Conservation (phyloP, 2,888 invertebrate genomes). For the Tetheella fluctuosa region DNA sequence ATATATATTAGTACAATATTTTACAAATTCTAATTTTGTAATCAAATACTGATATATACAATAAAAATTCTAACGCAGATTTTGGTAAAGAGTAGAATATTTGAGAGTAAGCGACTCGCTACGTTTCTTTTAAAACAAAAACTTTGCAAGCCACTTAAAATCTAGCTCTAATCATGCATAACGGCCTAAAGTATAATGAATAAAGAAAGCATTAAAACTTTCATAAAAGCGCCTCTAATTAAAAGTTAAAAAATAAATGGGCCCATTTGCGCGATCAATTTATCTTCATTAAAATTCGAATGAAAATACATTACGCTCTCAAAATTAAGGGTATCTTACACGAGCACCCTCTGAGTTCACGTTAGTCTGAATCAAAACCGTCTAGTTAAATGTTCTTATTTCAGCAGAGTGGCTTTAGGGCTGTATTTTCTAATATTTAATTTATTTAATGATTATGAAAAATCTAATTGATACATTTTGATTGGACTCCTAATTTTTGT, state of each 20-base stretch:
- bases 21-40: not conserved
- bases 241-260: constrained; percentile 11
- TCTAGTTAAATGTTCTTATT: constrained; percentile 3
- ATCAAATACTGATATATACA: not conserved
- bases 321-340: constrained; percentile 10
- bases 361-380: not conserved
- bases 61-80: not conserved
- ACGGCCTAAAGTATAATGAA: constrained; percentile 7
- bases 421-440: too few species aligned
- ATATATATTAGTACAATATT: too few species aligned
- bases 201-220: constrained; percentile 8
- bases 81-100: not conserved
- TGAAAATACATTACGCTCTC: constrained; percentile 10
- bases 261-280: constrained; percentile 11
- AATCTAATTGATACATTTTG: too few species aligned
- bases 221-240: constrained; percentile 10
- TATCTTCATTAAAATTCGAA: constrained; percentile 13
- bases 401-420: not conserved
- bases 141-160: not conserved
- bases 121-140: not conserved
- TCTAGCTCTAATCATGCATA: constrained; percentile 10
- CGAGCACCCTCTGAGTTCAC: not conserved
- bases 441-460: not conserved
- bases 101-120: not conserved
- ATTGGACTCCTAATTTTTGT: too few species aligned